phyloP scores from a whole-genome alignment of 2,797 vertebrate species.

The Myripristis murdjan region DNA sequence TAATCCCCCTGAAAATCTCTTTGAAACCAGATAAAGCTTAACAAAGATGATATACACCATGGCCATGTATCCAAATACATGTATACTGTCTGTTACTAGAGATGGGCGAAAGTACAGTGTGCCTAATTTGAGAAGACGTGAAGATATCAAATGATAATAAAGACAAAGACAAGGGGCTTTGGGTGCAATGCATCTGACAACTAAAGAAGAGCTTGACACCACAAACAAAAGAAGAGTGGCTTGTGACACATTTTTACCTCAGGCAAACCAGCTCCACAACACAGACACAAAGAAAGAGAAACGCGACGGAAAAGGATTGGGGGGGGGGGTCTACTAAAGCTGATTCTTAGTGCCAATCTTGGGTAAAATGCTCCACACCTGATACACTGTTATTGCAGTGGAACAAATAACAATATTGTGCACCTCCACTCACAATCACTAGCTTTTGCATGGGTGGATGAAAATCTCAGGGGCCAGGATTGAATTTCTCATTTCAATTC shows the following conservation, averaged over 20 bases:
- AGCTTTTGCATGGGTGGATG: constrained; percentile 24
- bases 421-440: constrained; percentile 12
- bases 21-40: constrained; percentile 51
- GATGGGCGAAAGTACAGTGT: not conserved
- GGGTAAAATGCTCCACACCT: constrained; percentile 31
- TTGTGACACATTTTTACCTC: constrained; percentile 43
- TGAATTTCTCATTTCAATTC: constrained; percentile 57
- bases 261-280: constrained; percentile 34
- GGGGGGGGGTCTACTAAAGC: not conserved
- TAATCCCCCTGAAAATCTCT: constrained; percentile 49
- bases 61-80: constrained; percentile 9
- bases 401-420: constrained; percentile 41
- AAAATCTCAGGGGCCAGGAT: constrained; percentile 36
- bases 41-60: constrained; percentile 37
- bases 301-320: constrained; percentile 11
- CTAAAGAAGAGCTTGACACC: constrained; percentile 25
- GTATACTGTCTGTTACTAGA: not conserved
- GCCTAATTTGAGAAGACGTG: constrained; percentile 3
- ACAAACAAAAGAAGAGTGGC: constrained; percentile 33
- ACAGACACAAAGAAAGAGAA: constrained; percentile 27
- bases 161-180: constrained; percentile 8
- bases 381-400: constrained; percentile 41
- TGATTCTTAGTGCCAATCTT: constrained; percentile 25
- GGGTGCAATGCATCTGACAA: constrained; percentile 21
- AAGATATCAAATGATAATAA: constrained; percentile 23